Percentiles rank a stretch among this genome's conserved stretches.
Evolutionary conservation across 1,140 invertebrate species (phyloP).

Genomic region (Homarus americanus): DNA sequence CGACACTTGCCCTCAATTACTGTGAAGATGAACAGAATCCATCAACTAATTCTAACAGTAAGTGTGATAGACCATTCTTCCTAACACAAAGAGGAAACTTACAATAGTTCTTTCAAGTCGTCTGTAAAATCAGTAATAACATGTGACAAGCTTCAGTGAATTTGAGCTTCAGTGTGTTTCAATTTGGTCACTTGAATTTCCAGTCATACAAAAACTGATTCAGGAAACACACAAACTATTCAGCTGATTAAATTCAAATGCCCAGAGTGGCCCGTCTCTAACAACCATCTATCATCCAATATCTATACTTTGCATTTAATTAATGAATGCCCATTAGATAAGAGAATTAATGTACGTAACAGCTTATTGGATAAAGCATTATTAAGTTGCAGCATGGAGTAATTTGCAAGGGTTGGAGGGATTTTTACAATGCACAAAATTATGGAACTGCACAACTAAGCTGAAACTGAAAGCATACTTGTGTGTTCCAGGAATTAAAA

Average conservation of each 20-base stretch:
- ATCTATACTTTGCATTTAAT: conserved; percentile 94
- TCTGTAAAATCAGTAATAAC: conserved; percentile 15
- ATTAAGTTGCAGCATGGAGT: conserved; percentile 66
- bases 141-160: conserved; percentile 33
- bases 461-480: conserved; percentile 4
- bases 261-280: conserved; percentile 34
- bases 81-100: not conserved
- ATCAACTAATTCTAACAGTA: not conserved
- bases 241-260: not conserved
- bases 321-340: conserved; percentile 86
- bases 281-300: conserved; percentile 79
- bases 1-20: not conserved
- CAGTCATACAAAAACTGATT: not conserved
- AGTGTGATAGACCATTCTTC: not conserved
- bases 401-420: conserved; percentile 79
- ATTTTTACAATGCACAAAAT: conserved; percentile 19
- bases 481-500: conserved; percentile 20
- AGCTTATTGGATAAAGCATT: conserved; percentile 64
- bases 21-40: not conserved
- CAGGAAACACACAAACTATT: not conserved
- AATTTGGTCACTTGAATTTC: not conserved
- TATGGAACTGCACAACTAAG: conserved; percentile 36
- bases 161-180: conserved; percentile 1
- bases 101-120: not conserved
- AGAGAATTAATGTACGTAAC: conserved; percentile 78